These are phyloP conservation scores for Chymomyza fuscimana DNA, from an alignment of 2,888 invertebrate genomes.

Conservation along the genomic window DNA sequence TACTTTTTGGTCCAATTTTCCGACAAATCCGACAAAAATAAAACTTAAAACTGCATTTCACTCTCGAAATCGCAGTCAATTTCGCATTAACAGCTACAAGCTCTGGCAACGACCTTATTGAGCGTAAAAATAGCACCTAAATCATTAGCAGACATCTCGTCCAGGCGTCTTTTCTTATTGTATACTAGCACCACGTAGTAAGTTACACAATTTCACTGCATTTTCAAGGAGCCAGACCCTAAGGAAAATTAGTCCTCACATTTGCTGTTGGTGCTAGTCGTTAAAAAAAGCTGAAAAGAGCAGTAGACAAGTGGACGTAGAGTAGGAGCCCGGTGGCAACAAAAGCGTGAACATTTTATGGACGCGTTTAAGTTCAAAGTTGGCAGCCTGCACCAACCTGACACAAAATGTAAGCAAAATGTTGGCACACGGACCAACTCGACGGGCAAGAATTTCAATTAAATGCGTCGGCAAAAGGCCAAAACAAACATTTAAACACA, in stretches of 20 bases:
- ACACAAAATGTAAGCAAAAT: constrained; percentile 11
- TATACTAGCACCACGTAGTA: neutral
- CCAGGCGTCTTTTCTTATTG: neutral
- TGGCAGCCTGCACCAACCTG: neutral
- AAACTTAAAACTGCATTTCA: neutral
- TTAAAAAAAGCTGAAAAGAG: constrained; percentile 40
- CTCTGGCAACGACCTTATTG: constrained; percentile 26
- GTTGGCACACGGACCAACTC: neutral
- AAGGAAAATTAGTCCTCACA: constrained; percentile 13
- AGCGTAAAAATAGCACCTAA: constrained; percentile 63
- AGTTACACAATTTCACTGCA: neutral
- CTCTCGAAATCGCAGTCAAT: neutral
- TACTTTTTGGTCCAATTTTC: neutral
- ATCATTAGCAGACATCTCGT: constrained; percentile 57
- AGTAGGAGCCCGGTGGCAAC: constrained; percentile 14
- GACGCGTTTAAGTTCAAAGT: constrained; percentile 25
- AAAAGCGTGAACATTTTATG: constrained; percentile 39
- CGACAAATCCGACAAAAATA: neutral
- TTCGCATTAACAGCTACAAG: neutral
- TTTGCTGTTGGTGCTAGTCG: constrained; percentile 53
- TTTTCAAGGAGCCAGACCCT: neutral
- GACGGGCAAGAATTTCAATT: constrained; percentile 41
- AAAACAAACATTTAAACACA: neutral
- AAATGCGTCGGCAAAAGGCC: constrained; percentile 10
- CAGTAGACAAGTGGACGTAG: constrained; percentile 13